A percentile compares a stretch with the other conserved stretches of the same genome.
These are phyloP conservation scores for Danio kyathit DNA, from an alignment of 2,797 vertebrate species.

Conservation along the genomic window DNA sequence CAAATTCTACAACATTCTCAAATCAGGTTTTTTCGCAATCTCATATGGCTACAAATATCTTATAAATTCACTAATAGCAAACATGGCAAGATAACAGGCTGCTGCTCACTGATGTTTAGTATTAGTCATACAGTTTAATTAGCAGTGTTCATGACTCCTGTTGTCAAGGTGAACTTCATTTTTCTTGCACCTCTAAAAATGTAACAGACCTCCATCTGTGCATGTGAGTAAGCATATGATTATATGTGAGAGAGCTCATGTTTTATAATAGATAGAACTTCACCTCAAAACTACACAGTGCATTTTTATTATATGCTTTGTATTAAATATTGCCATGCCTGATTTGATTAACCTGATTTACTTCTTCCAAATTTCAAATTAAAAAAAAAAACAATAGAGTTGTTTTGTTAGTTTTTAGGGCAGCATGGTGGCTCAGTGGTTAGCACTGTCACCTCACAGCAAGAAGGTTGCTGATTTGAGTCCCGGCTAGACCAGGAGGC, in stretches of 20 bases:
- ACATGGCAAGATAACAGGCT: background rate
- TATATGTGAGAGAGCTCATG: background rate
- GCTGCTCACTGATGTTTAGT: background rate
- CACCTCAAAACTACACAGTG: background rate
- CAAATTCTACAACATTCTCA: too few species aligned
- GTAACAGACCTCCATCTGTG: background rate
- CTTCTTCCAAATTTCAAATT: too few species aligned
- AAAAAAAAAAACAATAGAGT: too few species aligned
- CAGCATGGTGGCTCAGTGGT: too few species aligned
- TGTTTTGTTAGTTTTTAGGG: too few species aligned
- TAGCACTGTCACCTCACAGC: too few species aligned
- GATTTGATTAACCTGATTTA: background rate
- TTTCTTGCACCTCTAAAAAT: slow-evolving; percentile 12
- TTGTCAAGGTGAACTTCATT: slow-evolving; percentile 17
- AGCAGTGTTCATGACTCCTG: background rate
- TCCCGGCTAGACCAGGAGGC: too few species aligned
- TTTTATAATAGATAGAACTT: background rate
- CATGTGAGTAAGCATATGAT: background rate
- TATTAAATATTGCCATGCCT: background rate
- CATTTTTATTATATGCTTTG: background rate
- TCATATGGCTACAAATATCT: background rate
- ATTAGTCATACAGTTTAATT: slow-evolving; percentile 23
- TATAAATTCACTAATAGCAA: background rate
- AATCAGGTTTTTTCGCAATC: background rate
- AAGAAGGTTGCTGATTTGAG: too few species aligned